Base-by-base conservation (phyloP, 2,113 vertebrate genomes). In the Clarias magur region DNA sequence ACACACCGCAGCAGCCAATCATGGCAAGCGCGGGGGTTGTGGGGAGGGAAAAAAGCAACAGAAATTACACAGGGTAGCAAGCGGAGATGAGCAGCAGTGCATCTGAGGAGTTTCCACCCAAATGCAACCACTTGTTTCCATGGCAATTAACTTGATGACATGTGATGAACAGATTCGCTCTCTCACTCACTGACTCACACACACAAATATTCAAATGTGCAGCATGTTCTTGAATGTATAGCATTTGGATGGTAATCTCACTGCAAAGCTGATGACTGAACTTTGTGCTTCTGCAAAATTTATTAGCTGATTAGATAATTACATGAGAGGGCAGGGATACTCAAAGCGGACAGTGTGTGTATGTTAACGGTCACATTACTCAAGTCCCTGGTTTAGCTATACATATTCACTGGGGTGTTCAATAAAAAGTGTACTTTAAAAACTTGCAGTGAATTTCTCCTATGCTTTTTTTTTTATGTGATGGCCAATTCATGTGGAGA, bases 1-100 rank as follows among this genome's bases (percentile, higher is more conserved):
- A 76, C 75, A 67, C 25, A 67, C 90, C 86, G 86, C 25, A 34
- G 42, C 53, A 60, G 70, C 62, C 80, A 76, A 73, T 34, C 27
- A 25, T 34, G 54, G 83, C 21, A 13, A n/a, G 56, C 5, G 15
- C 7, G 6, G 83, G 75, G 34, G 30, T 25, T 27, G 21, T 5
- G 48, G 17, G 57, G 48, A 12, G 57, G 23, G 57, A n/a, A 15
- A 54, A 79, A 59, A 25, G 53, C 62, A 67, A 38, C 54, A 48
- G 73, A 53, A 27, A 83, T 70, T 0, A 25, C 67, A 76, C 16
- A 25, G 42, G 76, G 68, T 21, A 82, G 65, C 25, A 70, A 70
- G 48, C 42, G 34, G 17, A 62, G 56, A 60, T 60, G 79, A 60
- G 54, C 48, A 19, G 17, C 17, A 12, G 27, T 23, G 30, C 0